Evolutionary conservation across 1,140 invertebrate genomes (phyloP), one percentile per base, ranked within the genome.

Genomic region (Habropoda laboriosa): DNA sequence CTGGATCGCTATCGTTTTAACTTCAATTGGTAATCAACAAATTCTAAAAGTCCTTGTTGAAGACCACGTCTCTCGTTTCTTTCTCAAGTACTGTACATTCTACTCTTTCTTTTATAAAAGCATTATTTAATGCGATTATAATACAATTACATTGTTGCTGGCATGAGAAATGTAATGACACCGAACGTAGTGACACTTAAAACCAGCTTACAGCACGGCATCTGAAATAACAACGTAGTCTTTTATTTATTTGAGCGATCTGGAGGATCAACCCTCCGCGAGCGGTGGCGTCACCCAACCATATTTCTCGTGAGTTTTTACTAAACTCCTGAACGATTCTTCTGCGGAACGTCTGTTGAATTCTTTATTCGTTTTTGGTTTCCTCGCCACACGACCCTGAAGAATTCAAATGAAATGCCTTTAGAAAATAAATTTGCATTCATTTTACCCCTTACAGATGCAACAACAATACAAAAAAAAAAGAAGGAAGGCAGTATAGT

Each of bases 271-370:
- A 87, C 97, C 97, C 91, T 97, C 96, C n/a, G 96, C 94, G 61
- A 97, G 92, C 7, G 96, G 95, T 0, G 97, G 97, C 27, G 97
- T 97, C 13, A 98, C 97, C 97, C 97, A 98, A 45, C 97, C 97
- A 88, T 97, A 97, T 89, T 97, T 97, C 86, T 98, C 97, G 88
- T 98, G 97, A 3, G 97, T 97, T 89, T 97, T 97, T 10, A 98
- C 97, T 64, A 98, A 92, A 68, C 96, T 97, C 75, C 96, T 94
- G 90, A 98, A 98, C 1, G 97, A 96, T 86, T 97, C 96, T 91
- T 97, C 97, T 1, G 97, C 97, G 8, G 96, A 95, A 80, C 96
- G 94, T 81, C 95, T 94, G 88, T 94, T 97, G 91, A 97, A 98
- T 81, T 97, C 96, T 87, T 97, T 96, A 79, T 95, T 94, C 78